Evolutionary conservation across 2,888 invertebrate species (phyloP).

Genomic region (Hoplodrina ambigua): DNA sequence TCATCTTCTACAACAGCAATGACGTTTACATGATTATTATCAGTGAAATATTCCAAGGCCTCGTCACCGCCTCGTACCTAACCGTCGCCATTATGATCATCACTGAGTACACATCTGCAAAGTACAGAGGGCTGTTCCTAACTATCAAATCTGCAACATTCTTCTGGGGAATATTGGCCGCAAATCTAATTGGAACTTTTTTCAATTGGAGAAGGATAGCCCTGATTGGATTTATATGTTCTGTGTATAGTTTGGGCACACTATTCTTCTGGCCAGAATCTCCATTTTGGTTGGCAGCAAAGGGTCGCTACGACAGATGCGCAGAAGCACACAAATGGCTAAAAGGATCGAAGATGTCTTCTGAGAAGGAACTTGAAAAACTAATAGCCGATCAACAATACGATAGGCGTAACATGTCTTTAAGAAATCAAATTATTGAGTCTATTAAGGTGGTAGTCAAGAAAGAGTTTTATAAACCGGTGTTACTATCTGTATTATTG

Average conservation of each 20-base stretch:
- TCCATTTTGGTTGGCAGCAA: constrained; percentile 63
- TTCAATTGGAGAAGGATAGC: constrained; percentile 67
- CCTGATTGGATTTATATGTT: constrained; percentile 53
- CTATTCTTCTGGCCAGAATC: constrained; percentile 68
- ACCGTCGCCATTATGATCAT: constrained; percentile 34
- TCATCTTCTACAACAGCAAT: constrained; percentile 54
- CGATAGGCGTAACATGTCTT: constrained; percentile 2
- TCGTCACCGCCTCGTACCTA: constrained; percentile 37
- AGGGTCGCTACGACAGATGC: constrained; percentile 45
- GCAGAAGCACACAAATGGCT: constrained; percentile 59
- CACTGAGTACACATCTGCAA: constrained; percentile 46
- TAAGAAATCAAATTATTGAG: constrained; percentile 5
- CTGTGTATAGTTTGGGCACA: constrained; percentile 49
- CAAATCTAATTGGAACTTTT: constrained; percentile 69
- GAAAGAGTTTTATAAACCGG: constrained; percentile 44
- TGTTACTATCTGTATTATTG: constrained; percentile 24
- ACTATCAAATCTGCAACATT: constrained; percentile 62
- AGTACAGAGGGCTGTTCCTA: constrained; percentile 61
- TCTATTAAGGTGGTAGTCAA: constrained; percentile 1
- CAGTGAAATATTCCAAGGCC: constrained; percentile 59
- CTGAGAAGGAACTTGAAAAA: constrained; percentile 53
- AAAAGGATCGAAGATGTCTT: constrained; percentile 49
- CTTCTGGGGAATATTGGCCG: constrained; percentile 45
- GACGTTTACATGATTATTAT: constrained; percentile 59
- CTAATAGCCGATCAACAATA: constrained; percentile 29